Evolutionary conservation across 2,797 vertebrate species (phyloP), one percentile per base, ranked within the genome.

Genomic region (Gymnothorax reevesii): DNA sequence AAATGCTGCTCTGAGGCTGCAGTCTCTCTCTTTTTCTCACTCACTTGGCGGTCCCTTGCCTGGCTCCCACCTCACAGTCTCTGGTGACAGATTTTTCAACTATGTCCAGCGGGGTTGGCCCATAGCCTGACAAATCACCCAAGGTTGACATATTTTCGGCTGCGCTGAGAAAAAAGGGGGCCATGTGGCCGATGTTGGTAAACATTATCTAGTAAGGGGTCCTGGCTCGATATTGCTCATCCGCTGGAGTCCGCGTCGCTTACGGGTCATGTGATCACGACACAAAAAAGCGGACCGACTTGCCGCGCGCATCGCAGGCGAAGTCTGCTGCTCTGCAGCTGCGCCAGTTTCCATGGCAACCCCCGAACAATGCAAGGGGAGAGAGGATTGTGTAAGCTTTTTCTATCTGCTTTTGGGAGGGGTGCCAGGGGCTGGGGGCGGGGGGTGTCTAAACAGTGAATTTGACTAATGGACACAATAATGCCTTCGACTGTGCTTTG

Each of bases 161-260:
- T 8, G 92, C 91, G 92, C 88, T 15, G 54, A 57, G 15, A 86
- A 90, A 93, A 88, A 93, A 92, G 92, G 94, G 92, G 95, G 96
- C 97, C 96, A 95, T 97, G 97, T 95, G 97, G 95, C 95, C 90
- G 93, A 93, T 97, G 97, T 97, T 97, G 95, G 98, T 98, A 98
- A 98, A 99, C 97, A 98, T 92, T 93, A 96, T 97, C 97, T 95
- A 87, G 95, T 95, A 93, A 94, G 93, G 96, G 69, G 71, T 33
- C 92, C 95, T 95, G 96, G 95, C 95, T 93, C 93, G 92, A 91
- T 92, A 94, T 95, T 89, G 87, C 89, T 42, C 92, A 90, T 91
- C 96, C 94, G 95, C 93, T 86, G 95, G 94, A 92, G 93, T 95
- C 94, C 93, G 94, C 95, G 94, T 94, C 94, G 94, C 94, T 95